A percentile compares a stretch with the other conserved stretches of the same genome.
Conservation (phyloP, 2,888 invertebrate species). For the Cataglyphis cursor region DNA sequence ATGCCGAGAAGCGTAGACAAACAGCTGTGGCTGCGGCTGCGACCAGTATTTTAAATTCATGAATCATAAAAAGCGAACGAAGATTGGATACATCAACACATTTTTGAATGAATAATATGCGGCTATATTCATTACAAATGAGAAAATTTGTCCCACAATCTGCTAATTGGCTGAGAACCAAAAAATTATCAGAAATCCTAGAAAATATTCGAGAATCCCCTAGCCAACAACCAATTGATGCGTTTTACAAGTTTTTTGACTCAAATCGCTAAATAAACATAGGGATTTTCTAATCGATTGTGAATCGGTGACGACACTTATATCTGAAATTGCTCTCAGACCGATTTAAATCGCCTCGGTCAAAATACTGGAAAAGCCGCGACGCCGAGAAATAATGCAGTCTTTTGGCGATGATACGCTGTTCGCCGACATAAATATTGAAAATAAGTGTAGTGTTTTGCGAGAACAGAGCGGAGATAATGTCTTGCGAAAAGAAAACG, state of each 20-base stretch:
- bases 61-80: not conserved
- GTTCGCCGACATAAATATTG: conserved; percentile 63
- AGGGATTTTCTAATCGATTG: not conserved
- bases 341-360: conserved; percentile 38
- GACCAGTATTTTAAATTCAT: not conserved
- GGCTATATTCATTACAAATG: not conserved
- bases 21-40: no score
- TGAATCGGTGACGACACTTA: not conserved
- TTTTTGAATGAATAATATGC: not conserved
- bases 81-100: not conserved
- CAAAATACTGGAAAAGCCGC: not conserved
- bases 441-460: conserved; percentile 38
- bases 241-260: not conserved
- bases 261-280: not conserved
- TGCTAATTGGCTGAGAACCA: not conserved
- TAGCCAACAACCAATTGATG: not conserved
- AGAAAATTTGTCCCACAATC: not conserved
- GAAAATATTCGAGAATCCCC: not conserved
- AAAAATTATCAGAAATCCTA: not conserved
- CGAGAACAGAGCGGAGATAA: conserved; percentile 15
- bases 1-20: not conserved
- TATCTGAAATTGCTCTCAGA: not conserved
- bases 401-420: conserved; percentile 72
- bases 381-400: conserved; percentile 57
- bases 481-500: conserved; percentile 4